phyloP scores from a whole-genome alignment of 2,113 vertebrate species.

The Nematolebias whitei region DNA sequence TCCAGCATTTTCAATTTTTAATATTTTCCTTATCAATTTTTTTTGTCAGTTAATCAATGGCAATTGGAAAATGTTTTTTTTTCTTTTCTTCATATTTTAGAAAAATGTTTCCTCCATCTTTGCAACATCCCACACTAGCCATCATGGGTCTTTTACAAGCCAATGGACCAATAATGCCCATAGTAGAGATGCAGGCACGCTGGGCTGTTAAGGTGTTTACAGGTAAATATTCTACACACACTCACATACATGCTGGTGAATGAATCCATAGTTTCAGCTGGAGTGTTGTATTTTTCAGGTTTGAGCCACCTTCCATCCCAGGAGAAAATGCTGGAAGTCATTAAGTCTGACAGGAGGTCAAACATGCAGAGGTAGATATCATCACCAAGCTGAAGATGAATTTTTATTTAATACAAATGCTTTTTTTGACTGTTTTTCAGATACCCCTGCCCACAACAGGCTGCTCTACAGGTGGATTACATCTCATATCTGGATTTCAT shows the following conservation, averaged over 20 bases:
- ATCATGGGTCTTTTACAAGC: constrained; percentile 84
- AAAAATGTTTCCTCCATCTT: constrained; percentile 81
- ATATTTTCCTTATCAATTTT: neutral
- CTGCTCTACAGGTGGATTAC: constrained; percentile 77
- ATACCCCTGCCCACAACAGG: constrained; percentile 28
- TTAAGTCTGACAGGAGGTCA: constrained; percentile 73
- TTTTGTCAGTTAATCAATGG: neutral
- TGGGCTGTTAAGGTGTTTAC: constrained; percentile 87
- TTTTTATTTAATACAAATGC: neutral
- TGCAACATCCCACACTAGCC: constrained; percentile 86
- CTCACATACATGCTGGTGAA: neutral
- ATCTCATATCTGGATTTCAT: constrained; percentile 85
- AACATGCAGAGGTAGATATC: constrained; percentile 73
- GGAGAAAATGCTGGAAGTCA: constrained; percentile 78
- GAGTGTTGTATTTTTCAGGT: constrained; percentile 65
- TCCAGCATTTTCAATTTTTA: neutral
- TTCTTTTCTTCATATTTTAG: constrained; percentile 49
- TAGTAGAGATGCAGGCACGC: constrained; percentile 88
- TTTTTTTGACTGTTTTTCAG: constrained; percentile 39
- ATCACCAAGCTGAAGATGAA: neutral
- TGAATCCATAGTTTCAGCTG: neutral
- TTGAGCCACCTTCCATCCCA: constrained; percentile 73
- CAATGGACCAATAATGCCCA: constrained; percentile 85
- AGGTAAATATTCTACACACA: constrained; percentile 73
- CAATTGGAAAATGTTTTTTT: neutral